A percentile compares a stretch with the other conserved stretches of the same genome.
Conservation (phyloP, 37 sponge, comb jelly and placozoan genomes). For the Tethya wilhelma region DNA sequence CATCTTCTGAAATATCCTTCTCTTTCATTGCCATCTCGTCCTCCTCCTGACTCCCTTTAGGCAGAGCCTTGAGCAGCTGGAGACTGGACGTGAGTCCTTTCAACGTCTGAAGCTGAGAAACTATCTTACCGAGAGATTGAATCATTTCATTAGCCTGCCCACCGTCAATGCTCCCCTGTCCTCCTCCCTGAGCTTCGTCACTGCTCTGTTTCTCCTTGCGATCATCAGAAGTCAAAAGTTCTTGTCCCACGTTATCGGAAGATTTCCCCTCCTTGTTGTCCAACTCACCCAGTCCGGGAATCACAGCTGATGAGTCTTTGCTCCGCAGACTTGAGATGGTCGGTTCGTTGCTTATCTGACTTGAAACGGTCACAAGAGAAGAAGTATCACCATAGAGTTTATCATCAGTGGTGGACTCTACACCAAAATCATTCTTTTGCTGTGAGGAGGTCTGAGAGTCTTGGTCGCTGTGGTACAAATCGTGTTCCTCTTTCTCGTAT, state of each 20-base stretch:
- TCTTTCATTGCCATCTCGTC: background rate
- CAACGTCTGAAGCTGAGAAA: constrained; percentile 48
- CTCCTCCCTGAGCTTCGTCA: too few relatives aligned
- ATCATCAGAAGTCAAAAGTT: background rate
- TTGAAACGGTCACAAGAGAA: too few relatives aligned
- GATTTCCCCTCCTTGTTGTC: background rate
- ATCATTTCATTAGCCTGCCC: constrained; percentile 32
- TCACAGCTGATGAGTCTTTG: background rate
- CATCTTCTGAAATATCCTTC: constrained; percentile 38
- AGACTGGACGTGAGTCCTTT: constrained; percentile 40
- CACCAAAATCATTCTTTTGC: too few relatives aligned
- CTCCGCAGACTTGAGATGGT: constrained; percentile 19
- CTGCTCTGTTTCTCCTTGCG: background rate
- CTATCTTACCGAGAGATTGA: constrained; percentile 48
- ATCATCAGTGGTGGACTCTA: too few relatives aligned
- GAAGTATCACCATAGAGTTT: too few relatives aligned
- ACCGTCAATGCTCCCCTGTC: constrained; percentile 9
- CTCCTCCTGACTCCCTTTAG: background rate
- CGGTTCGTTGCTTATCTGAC: background rate
- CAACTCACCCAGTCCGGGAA: constrained; percentile 30
- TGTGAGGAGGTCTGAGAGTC: too few relatives aligned
- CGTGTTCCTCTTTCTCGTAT: too few relatives aligned
- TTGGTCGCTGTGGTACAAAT: too few relatives aligned
- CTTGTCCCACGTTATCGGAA: background rate
- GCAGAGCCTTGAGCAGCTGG: constrained; percentile 19